These are phyloP conservation scores for Apodemia mormo DNA, from an alignment of 2,888 invertebrate species.

Conservation along the genomic window DNA sequence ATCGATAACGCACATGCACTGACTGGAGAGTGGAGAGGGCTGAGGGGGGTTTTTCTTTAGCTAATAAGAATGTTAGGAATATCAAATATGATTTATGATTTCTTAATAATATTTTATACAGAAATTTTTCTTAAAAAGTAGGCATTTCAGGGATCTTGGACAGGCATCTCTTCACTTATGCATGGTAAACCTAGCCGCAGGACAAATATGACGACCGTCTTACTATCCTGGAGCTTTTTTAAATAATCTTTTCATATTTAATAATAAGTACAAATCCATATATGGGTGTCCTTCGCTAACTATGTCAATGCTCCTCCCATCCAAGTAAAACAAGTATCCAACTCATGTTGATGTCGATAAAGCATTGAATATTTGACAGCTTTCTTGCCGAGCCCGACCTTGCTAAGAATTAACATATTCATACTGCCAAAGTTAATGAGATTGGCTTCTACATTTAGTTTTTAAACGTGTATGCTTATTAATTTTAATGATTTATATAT, in stretches of 20 bases:
- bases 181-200: too few species aligned
- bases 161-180: too few species aligned
- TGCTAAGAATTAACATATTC: constrained; percentile 12
- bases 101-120: too few species aligned
- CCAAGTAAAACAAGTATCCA: constrained; percentile 26
- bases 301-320: constrained; percentile 38
- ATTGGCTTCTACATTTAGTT: neutral
- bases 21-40: too few species aligned
- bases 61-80: too few species aligned
- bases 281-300: constrained; percentile 34
- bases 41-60: too few species aligned
- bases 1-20: too few species aligned
- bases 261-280: neutral
- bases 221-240: neutral
- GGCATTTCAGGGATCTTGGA: too few species aligned
- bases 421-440: neutral
- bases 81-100: too few species aligned
- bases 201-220: too few species aligned
- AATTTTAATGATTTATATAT: neutral
- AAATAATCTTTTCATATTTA: neutral
- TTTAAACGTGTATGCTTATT: neutral
- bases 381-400: neutral
- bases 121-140: too few species aligned
- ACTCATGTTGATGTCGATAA: constrained; percentile 1
- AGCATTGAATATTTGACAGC: constrained; percentile 6